Percentiles rank a stretch among this genome's conserved stretches.
phyloP scores from a whole-genome alignment of 2,888 invertebrate species.

The Stenodema calcarata region DNA sequence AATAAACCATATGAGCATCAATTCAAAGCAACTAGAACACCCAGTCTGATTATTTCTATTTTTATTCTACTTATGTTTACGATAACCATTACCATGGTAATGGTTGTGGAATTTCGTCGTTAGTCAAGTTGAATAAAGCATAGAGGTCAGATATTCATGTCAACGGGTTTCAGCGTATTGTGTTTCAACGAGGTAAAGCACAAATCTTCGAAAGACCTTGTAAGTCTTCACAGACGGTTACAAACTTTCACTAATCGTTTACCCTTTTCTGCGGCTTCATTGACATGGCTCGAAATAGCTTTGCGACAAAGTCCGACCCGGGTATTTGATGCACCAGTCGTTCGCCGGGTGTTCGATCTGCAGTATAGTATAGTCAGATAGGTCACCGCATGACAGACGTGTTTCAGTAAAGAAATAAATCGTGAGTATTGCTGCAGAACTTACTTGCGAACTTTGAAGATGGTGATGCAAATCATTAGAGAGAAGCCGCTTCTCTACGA shows the following conservation, averaged over 20 bases:
- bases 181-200: neutral
- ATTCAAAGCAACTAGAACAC: too few relatives aligned
- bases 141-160: neutral
- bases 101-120: too few relatives aligned
- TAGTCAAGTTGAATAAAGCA: too few relatives aligned
- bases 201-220: neutral
- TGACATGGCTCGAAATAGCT: neutral
- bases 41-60: too few relatives aligned
- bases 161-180: neutral
- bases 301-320: neutral
- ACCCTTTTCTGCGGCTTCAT: conserved; percentile 6
- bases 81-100: too few relatives aligned
- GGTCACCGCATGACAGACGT: neutral
- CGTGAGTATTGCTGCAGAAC: neutral
- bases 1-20: too few relatives aligned
- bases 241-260: conserved; percentile 4
- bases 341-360: neutral
- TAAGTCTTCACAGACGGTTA: neutral
- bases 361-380: neutral
- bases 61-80: too few relatives aligned
- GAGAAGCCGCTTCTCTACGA: conserved; percentile 13
- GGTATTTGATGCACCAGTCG: neutral
- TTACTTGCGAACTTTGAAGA: neutral
- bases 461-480: neutral
- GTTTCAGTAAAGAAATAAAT: neutral